A percentile compares a stretch with the other conserved stretches of the same genome.
These are phyloP conservation scores for Melanotaenia nigrans DNA, from an alignment of 2,797 vertebrate species.

Conservation along the genomic window DNA sequence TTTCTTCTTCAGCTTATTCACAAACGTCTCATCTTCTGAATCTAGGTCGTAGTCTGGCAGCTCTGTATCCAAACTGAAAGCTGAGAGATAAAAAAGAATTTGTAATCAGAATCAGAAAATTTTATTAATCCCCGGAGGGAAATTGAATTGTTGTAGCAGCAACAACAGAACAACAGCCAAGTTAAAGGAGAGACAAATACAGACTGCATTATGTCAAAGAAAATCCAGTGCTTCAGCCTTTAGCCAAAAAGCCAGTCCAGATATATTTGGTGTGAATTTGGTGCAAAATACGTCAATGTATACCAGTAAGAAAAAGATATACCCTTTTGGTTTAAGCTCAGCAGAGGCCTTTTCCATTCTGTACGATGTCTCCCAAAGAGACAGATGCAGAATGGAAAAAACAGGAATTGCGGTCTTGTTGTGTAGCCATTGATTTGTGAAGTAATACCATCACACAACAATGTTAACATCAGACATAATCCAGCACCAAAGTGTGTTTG, in stretches of 20 bases:
- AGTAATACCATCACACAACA: background rate
- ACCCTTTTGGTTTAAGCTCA: background rate
- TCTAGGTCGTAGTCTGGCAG: constrained; percentile 99
- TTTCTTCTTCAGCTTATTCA: constrained; percentile 98
- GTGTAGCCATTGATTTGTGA: background rate
- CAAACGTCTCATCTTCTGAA: constrained; percentile 96
- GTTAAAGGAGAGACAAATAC: constrained; percentile 6
- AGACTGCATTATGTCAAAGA: background rate
- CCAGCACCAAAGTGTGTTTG: no score
- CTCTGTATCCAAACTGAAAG: constrained; percentile 99
- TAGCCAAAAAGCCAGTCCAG: no score
- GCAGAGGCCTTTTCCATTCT: background rate
- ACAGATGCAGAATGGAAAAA: background rate
- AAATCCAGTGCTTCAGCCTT: no score
- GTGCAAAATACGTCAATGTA: no score
- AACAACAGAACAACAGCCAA: no score
- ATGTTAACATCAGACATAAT: background rate
- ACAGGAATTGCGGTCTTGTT: no score
- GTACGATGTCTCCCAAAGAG: background rate
- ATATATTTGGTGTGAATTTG: no score
- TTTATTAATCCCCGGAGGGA: no score
- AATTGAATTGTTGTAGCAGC: no score
- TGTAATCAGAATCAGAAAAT: constrained; percentile 11
- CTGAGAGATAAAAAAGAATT: constrained; percentile 69
- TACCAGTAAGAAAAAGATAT: no score